Conservation (phyloP, 2,797 vertebrate species). For the Eospalax fontanierii region DNA sequence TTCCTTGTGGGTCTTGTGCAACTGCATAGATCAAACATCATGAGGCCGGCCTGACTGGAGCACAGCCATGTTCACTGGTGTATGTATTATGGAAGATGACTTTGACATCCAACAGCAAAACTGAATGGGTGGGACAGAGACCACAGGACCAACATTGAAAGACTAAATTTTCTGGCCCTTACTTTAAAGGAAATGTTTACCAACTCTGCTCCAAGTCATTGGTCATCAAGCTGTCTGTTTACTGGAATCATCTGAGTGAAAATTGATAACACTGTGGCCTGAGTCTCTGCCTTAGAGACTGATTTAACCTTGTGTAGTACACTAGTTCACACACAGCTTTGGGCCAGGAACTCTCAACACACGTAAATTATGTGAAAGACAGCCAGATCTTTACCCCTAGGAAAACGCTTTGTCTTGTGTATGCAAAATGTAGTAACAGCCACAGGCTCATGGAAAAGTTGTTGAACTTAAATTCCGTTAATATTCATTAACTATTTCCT, state of each 20-base stretch:
- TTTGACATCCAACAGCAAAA: background rate
- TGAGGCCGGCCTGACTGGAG: too few species aligned
- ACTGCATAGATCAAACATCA: background rate
- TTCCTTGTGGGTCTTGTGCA: too few species aligned
- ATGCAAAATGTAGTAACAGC: conserved; percentile 26
- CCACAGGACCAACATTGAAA: background rate
- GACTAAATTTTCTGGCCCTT: background rate
- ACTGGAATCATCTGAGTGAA: background rate
- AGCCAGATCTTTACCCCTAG: background rate
- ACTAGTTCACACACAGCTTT: background rate
- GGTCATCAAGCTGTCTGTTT: background rate
- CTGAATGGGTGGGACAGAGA: background rate
- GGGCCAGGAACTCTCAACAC: background rate
- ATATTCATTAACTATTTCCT: conserved; percentile 63
- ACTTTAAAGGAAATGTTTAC: background rate
- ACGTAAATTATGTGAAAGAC: background rate
- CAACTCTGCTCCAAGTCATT: background rate
- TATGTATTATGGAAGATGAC: background rate
- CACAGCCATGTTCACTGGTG: background rate
- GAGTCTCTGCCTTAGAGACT: background rate
- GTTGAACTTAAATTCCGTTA: conserved; percentile 64
- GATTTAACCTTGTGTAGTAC: background rate
- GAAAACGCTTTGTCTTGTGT: background rate
- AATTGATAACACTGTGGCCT: background rate
- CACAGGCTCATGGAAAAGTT: background rate